phyloP scores from a whole-genome alignment of 1,140 invertebrate species.

The Scaptomyza pallida region DNA sequence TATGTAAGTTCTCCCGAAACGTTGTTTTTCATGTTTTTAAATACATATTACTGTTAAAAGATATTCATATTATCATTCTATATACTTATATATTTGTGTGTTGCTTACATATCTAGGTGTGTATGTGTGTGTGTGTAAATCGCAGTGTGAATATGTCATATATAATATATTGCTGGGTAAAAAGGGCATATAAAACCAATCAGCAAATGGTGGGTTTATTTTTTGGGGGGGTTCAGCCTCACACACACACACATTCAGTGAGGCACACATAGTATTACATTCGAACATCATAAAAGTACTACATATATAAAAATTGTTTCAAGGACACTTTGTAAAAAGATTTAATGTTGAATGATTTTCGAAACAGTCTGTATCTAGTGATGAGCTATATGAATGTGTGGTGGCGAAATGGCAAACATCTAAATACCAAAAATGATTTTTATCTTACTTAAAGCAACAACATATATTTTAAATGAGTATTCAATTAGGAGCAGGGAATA shows the following conservation, averaged over 20 bases:
- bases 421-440: slow-evolving; percentile 13
- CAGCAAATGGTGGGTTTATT: slow-evolving; percentile 44
- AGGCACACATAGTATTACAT: slow-evolving; percentile 19
- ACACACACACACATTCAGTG: slow-evolving; percentile 15
- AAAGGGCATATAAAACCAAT: slow-evolving; percentile 29
- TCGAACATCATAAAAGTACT: slow-evolving; percentile 27
- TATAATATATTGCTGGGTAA: slow-evolving; percentile 24
- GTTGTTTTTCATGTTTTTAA: slow-evolving; percentile 7
- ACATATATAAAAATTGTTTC: slow-evolving; percentile 37
- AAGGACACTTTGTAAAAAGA: slow-evolving; percentile 53
- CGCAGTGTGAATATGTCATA: slow-evolving; percentile 10
- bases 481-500: background rate
- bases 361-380: slow-evolving; percentile 17
- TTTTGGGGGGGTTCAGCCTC: slow-evolving; percentile 21
- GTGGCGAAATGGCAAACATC: slow-evolving; percentile 19
- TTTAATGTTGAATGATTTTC: slow-evolving; percentile 23
- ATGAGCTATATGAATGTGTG: slow-evolving; percentile 20
- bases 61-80: slow-evolving; percentile 31
- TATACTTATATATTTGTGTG: slow-evolving; percentile 20
- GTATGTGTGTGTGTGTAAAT: slow-evolving; percentile 34
- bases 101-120: slow-evolving; percentile 8
- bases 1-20: slow-evolving; percentile 38
- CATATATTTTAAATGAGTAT: slow-evolving; percentile 1
- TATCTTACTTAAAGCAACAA: slow-evolving; percentile 5
- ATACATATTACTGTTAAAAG: slow-evolving; percentile 34